Percentiles rank a stretch among this genome's conserved stretches.
Conservation (phyloP, 1,140 invertebrate genomes). For the Papilio xuthus region DNA sequence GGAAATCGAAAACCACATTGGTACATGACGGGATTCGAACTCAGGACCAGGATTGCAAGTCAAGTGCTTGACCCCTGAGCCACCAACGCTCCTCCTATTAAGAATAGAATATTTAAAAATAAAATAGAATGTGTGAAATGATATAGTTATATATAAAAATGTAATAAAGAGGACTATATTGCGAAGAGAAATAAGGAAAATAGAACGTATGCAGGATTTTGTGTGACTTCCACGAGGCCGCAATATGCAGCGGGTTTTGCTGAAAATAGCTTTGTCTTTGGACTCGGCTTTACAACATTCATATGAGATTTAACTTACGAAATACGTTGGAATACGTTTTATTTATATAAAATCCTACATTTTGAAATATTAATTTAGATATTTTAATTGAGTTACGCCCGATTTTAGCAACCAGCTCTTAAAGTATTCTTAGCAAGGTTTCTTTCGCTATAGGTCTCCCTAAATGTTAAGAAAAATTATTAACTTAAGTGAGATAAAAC, state of each 20-base stretch:
- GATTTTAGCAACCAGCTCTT: too few relatives aligned
- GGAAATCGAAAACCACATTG: too few relatives aligned
- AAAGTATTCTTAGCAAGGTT: too few relatives aligned
- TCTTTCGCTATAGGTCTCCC: too few relatives aligned
- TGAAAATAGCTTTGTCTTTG: constrained; percentile 34
- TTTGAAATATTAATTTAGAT: neutral
- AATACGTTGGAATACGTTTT: neutral
- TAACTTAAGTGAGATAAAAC: too few relatives aligned
- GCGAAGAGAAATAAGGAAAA: constrained; percentile 21
- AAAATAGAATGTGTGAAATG: neutral
- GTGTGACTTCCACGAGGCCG: constrained; percentile 18
- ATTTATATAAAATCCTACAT: neutral
- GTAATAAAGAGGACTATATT: constrained; percentile 31
- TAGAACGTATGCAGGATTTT: constrained; percentile 25
- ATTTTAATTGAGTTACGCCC: too few relatives aligned
- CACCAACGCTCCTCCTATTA: too few relatives aligned
- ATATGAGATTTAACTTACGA: constrained; percentile 1
- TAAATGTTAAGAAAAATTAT: too few relatives aligned
- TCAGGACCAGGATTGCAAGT: too few relatives aligned
- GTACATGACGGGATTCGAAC: too few relatives aligned
- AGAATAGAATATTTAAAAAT: too few relatives aligned
- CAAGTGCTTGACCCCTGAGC: too few relatives aligned
- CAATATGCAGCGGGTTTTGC: constrained; percentile 30
- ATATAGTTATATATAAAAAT: constrained; percentile 11
- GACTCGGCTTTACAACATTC: constrained; percentile 6